Evolutionary conservation across 1,140 invertebrate species (phyloP).

Genomic region (Drosophila pruinosa): DNA sequence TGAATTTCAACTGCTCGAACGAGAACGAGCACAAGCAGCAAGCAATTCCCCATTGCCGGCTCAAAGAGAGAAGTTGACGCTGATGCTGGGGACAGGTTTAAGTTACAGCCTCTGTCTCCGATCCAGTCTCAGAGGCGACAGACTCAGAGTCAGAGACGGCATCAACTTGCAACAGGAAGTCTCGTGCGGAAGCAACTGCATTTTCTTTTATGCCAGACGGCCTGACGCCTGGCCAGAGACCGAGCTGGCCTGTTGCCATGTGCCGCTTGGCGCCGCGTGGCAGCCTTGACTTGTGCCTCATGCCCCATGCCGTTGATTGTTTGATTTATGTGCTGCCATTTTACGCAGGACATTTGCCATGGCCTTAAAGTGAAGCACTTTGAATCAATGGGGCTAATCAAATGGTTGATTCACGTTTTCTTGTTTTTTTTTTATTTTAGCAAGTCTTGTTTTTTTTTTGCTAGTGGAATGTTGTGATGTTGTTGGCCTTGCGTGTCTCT

Average conservation of each 20-base stretch:
- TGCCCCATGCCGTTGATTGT: not conserved
- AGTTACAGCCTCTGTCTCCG: conserved; percentile 27
- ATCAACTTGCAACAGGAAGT: not conserved
- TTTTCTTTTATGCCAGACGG: conserved; percentile 16
- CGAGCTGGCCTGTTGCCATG: conserved; percentile 14
- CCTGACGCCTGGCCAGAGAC: conserved; percentile 5
- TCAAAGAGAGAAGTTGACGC: not conserved
- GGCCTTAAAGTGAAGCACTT: conserved; percentile 20
- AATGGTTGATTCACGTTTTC: not conserved
- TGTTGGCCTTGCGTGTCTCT: conserved; percentile 9
- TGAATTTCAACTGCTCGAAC: conserved; percentile 65
- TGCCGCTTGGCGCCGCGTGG: not conserved
- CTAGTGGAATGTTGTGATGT: not conserved
- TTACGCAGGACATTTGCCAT: conserved; percentile 45
- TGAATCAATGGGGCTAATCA: not conserved
- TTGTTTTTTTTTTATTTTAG: not conserved
- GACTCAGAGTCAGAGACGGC: not conserved
- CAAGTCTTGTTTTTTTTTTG: not conserved
- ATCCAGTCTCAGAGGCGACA: conserved; percentile 1
- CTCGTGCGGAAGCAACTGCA: conserved; percentile 5
- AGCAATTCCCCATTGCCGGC: not conserved
- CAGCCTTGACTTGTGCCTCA: not conserved
- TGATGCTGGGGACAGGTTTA: conserved; percentile 37
- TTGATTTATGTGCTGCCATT: conserved; percentile 63
- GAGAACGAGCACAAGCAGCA: conserved; percentile 44